Conservation (phyloP, 2,888 invertebrate genomes). For the Dendrolimus pini region DNA sequence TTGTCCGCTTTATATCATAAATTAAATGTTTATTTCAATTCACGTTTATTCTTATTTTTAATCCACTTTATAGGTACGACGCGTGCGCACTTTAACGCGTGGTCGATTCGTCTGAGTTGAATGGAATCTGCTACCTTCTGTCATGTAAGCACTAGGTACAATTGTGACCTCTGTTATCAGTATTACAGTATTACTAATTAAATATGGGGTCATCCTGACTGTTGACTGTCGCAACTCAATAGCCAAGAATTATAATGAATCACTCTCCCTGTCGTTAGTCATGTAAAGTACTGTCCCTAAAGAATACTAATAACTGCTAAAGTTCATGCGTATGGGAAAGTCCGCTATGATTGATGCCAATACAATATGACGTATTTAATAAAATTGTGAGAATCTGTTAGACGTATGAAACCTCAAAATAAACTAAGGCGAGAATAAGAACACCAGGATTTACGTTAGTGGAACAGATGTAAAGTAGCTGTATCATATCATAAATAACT, state of each 20-base stretch:
- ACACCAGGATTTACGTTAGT: too few species aligned
- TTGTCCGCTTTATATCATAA: constrained; percentile 3
- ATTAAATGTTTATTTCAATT: too few species aligned
- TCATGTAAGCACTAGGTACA: constrained; percentile 14
- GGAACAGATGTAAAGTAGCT: too few species aligned
- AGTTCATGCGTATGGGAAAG: not conserved
- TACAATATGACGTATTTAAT: not conserved
- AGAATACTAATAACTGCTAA: not conserved
- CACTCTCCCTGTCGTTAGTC: constrained; percentile 15
- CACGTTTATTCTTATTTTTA: constrained; percentile 5
- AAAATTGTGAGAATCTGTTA: not conserved
- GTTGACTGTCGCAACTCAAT: constrained; percentile 10
- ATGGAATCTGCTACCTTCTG: constrained; percentile 22
- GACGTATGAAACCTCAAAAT: not conserved
- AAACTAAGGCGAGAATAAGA: too few species aligned
- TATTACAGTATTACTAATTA: constrained; percentile 24
- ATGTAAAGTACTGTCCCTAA: constrained; percentile 2
- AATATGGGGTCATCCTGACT: constrained; percentile 18
- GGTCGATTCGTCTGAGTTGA: constrained; percentile 36
- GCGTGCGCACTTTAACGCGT: constrained; percentile 45
- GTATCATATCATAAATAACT: too few species aligned
- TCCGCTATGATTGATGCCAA: not conserved
- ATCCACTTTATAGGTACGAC: constrained; percentile 9
- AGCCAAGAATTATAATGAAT: constrained; percentile 17
- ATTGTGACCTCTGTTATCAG: constrained; percentile 54